Base-by-base conservation (phyloP, 2,113 vertebrate genomes). In the Amazona guildingii region DNA sequence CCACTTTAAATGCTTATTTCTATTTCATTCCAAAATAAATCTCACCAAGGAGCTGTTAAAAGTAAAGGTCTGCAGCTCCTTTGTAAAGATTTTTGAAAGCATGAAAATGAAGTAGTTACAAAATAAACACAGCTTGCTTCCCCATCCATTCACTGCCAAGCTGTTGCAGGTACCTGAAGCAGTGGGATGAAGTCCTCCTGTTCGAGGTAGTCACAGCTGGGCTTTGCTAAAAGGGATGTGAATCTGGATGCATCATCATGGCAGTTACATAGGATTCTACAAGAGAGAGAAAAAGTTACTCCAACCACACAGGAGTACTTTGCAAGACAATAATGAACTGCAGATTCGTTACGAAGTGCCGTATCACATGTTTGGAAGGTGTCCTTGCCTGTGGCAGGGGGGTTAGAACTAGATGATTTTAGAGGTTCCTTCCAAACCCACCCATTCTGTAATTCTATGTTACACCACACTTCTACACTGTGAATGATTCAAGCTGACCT, bases 181-280 rank as follows among this genome's bases (percentile, higher is more conserved):
- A 99, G 98, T 21, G 99, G 99, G 97, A 99, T 99, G 94, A 99
- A 99, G 96, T 99, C 99, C 92, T 99, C 99, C 96, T 99, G 99
- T 90, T 99, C 98, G 54, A 99, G 97, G 97, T 97, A 99, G 92
- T 87, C 98, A 95, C 97, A 99, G 97, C 97, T 95, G 28, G 99
- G 99, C 96, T 99, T 99, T 23, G 99, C 98, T 37, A 99, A 94
- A 95, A 99, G 97, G 96, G 93, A 98, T 37, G 98, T 98, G 96
- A 99, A 99, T 97, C 98, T 99, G 41, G 99, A 99, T 43, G 99
- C 97, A 92, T 99, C 99, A 17, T 99, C 99, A 23, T 99, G 98
- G 97, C 98, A 99, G 96, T 96, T 98, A 97, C 98, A 97, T 62
- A 99, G 98, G 98, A 99, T 97, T 96, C 99, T 99, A 83, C 0